These are phyloP conservation scores for Sylvicola fuscatus DNA, from an alignment of 2,888 invertebrate species.

Conservation along the genomic window DNA sequence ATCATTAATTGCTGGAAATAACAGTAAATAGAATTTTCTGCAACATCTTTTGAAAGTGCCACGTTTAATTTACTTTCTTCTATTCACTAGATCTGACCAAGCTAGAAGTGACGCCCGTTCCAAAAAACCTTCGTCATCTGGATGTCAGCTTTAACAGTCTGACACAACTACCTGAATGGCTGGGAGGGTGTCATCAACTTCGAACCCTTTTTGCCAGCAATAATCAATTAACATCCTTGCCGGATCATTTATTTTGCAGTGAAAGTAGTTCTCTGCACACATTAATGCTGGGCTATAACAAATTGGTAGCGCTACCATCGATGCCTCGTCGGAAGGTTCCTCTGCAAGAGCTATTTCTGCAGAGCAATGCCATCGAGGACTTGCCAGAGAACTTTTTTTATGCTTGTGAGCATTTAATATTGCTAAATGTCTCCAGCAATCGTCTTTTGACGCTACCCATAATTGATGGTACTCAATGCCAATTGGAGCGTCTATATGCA, in stretches of 20 bases:
- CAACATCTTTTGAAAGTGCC: neutral
- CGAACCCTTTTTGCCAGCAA: slow-evolving; percentile 54
- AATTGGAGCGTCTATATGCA: slow-evolving; percentile 47
- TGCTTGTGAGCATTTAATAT: slow-evolving; percentile 38
- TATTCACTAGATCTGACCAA: slow-evolving; percentile 45
- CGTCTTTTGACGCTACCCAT: slow-evolving; percentile 46
- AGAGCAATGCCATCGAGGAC: slow-evolving; percentile 54
- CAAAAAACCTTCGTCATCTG: slow-evolving; percentile 49
- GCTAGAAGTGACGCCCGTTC: slow-evolving; percentile 45
- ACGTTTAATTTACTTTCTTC: slow-evolving; percentile 3
- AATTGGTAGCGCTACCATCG: slow-evolving; percentile 48
- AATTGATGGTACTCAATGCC: slow-evolving; percentile 33
- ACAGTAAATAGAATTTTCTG: slow-evolving; percentile 34
- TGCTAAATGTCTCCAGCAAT: slow-evolving; percentile 63
- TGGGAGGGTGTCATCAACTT: slow-evolving; percentile 48
- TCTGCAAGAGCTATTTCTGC: slow-evolving; percentile 48
- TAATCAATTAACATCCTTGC: slow-evolving; percentile 45
- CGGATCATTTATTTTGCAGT: slow-evolving; percentile 52
- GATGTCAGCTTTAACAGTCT: slow-evolving; percentile 63
- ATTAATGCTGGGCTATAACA: slow-evolving; percentile 58
- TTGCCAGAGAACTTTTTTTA: slow-evolving; percentile 60
- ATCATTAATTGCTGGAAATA: slow-evolving; percentile 62
- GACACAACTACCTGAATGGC: slow-evolving; percentile 53
- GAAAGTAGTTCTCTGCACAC: slow-evolving; percentile 52
- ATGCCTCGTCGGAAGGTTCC: slow-evolving; percentile 42